Base-by-base conservation (phyloP, 2,888 invertebrate genomes). In the Drosophila koepferae region DNA sequence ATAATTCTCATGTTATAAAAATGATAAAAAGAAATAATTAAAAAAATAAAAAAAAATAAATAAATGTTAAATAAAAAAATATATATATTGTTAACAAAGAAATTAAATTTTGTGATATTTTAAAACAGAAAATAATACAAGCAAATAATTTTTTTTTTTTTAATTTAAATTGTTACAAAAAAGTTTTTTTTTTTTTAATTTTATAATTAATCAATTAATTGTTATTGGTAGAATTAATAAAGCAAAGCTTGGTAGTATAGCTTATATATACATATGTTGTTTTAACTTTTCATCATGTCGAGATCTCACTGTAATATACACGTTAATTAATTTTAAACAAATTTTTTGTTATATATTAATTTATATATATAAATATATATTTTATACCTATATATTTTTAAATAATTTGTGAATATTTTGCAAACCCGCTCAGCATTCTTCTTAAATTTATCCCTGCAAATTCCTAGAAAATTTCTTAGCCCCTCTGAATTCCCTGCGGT, bases 381-480 rank as follows among this genome's bases (percentile, higher is more conserved):
- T 23, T n/a, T 34, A 38, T 49, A 60, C 36, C 38, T 44, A 20
- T 20, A 23, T 38, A 2, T 20, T 16, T 51, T 41, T 34, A 28
- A 49, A 36, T 44, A 10, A 2, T 18, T 41, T 63, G 14, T 36
- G 40, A 56, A 67, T 68, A 58, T 56, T 66, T 68, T 54, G 49
- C 58, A 59, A 49, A 60, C 60, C 46, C 62, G 56, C 46, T 59
- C 55, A 31, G 23, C 54, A 49, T 71, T 62, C 54, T 44, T 68
- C 77, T 82, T 84, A 84, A 74, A 72, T 76, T 53, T 82, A 85
- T 85, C 85, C 85, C 85, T 85, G 85, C 87, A 75, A 74, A 61
- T 74, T 79, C 60, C 85, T 73, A 55, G 62, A 70, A 58, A 66
- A 51, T 61, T 70, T 61, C n/a, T 59, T 55, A 59, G 63, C 77